phyloP scores from a whole-genome alignment of 2,797 vertebrate species.

The Anolis apletophallus region DNA sequence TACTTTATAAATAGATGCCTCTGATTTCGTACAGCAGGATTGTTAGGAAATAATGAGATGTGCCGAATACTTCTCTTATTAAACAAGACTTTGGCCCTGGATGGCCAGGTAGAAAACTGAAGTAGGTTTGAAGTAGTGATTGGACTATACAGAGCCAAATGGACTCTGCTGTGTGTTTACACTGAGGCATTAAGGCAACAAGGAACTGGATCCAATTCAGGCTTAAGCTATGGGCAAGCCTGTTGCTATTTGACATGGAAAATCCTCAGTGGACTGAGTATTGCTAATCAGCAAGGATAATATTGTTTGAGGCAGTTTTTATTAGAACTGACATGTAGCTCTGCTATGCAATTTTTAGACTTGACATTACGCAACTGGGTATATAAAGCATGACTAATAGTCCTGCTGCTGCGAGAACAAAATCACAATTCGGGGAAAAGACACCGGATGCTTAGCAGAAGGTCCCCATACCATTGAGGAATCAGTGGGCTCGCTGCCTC shows the following conservation, averaged over 20 bases:
- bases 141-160: background rate
- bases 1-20: slow-evolving; percentile 31
- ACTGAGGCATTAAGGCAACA: background rate
- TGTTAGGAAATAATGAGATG: background rate
- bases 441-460: slow-evolving; percentile 63
- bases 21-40: background rate
- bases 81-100: background rate
- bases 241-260: background rate
- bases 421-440: slow-evolving; percentile 57
- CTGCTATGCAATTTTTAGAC: slow-evolving; percentile 76
- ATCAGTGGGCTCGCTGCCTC: slow-evolving; percentile 14
- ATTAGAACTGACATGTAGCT: slow-evolving; percentile 66
- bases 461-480: slow-evolving; percentile 58
- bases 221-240: fast-evolving
- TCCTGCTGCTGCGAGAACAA: slow-evolving; percentile 59
- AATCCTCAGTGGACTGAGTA: slow-evolving; percentile 13
- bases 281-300: slow-evolving; percentile 26
- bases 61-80: background rate
- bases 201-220: slow-evolving; percentile 7
- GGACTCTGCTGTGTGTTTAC: background rate
- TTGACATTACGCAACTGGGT: slow-evolving; percentile 74
- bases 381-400: slow-evolving; percentile 71
- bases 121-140: background rate
- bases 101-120: background rate
- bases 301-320: slow-evolving; percentile 59